Evolutionary conservation across 2,113 vertebrate genomes (phyloP).

Genomic region (Amazona vittata): DNA sequence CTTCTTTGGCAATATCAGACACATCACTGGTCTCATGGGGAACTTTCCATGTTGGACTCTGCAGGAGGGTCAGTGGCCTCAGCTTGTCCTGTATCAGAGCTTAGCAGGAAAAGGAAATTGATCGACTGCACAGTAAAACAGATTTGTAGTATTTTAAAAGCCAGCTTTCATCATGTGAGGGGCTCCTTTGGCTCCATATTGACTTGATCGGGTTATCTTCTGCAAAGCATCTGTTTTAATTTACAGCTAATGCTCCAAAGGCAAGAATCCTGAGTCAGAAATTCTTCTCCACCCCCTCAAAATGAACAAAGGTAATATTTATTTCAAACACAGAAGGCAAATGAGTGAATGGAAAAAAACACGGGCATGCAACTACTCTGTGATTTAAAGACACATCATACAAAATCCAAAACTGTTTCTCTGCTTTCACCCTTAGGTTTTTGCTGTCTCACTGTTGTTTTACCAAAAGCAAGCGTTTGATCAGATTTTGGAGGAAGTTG

Average conservation of each 20-base stretch:
- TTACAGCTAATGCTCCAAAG: constrained; percentile 43
- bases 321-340: neutral
- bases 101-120: constrained; percentile 43
- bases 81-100: neutral
- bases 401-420: neutral
- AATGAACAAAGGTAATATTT: constrained; percentile 16
- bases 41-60: neutral
- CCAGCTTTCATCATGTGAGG: constrained; percentile 27
- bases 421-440: neutral
- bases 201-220: constrained; percentile 46
- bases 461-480: neutral
- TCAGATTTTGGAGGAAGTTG: neutral
- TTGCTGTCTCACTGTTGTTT: neutral
- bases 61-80: neutral
- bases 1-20: neutral
- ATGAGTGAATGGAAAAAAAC: neutral
- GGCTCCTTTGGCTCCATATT: constrained; percentile 22
- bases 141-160: constrained; percentile 16
- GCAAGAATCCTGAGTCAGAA: constrained; percentile 1
- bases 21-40: neutral
- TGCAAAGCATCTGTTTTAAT: constrained; percentile 59
- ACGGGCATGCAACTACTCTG: neutral
- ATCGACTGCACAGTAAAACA: constrained; percentile 2
- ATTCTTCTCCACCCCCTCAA: neutral
- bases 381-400: neutral